phyloP scores from a whole-genome alignment of 2,888 invertebrate species.

The Lysandra coridon region DNA sequence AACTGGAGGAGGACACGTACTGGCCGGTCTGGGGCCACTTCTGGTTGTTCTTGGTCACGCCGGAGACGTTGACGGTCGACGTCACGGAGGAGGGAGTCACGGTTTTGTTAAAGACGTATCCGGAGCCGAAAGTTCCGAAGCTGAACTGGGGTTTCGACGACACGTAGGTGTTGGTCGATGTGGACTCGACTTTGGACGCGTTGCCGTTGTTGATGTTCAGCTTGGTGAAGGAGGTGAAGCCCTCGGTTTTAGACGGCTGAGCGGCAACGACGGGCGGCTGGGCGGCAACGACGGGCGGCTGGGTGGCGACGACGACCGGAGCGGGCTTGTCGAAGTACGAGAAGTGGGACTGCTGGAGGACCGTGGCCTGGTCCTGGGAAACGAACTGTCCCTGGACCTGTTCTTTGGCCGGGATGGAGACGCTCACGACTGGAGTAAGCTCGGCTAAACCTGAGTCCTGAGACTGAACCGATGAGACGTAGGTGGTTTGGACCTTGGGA shows the following conservation, averaged over 20 bases:
- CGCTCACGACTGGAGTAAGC: neutral
- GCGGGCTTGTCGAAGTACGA: constrained; percentile 13
- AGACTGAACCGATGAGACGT: constrained; percentile 9
- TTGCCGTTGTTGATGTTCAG: neutral
- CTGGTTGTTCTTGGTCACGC: neutral
- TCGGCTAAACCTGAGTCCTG: neutral
- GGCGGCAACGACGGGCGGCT: neutral
- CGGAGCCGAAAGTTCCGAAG: constrained; percentile 3
- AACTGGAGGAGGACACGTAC: constrained; percentile 10
- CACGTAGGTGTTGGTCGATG: neutral
- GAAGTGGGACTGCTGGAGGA: constrained; percentile 14
- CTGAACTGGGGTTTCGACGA: constrained; percentile 5
- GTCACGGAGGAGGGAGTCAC: neutral
- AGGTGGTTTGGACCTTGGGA: constrained; percentile 7
- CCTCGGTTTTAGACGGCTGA: neutral
- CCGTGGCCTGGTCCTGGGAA: neutral
- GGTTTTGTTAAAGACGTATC: constrained; percentile 13
- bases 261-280: neutral
- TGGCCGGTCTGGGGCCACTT: constrained; percentile 25
- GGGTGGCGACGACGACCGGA: neutral
- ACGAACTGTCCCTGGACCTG: neutral
- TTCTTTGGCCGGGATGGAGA: neutral
- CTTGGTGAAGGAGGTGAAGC: constrained; percentile 14
- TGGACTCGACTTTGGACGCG: neutral
- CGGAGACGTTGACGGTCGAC: neutral